These are phyloP conservation scores for Lontra canadensis DNA, from an alignment of 2,113 vertebrate genomes.

Conservation along the genomic window DNA sequence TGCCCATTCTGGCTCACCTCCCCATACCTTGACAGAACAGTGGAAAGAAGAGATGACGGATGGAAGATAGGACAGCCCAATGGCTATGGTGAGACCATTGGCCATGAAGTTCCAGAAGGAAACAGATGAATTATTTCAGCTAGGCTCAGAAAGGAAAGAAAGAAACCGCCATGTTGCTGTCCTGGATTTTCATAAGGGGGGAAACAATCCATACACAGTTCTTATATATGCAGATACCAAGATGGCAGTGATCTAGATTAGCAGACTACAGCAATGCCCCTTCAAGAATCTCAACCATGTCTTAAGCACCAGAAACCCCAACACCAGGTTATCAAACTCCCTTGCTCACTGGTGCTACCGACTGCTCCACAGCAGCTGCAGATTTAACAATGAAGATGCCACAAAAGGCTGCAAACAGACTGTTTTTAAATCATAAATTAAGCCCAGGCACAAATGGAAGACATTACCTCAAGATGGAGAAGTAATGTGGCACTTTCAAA, in stretches of 20 bases:
- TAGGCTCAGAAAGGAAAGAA: not conserved
- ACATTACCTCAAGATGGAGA: not conserved
- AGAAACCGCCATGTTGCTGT: not conserved
- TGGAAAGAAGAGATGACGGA: not conserved
- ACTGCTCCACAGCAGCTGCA: not conserved
- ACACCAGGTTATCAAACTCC: not conserved
- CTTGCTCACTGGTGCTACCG: not conserved
- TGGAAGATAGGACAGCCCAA: not conserved
- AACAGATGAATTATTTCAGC: not conserved
- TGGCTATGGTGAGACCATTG: not conserved
- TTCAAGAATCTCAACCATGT: constrained; percentile 15
- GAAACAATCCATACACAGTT: not conserved
- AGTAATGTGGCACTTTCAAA: not conserved
- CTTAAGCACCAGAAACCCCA: not conserved
- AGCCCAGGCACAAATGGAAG: not conserved
- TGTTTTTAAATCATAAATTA: constrained; percentile 25
- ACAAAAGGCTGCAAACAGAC: not conserved
- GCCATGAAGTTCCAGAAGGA: not conserved
- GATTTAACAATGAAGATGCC: not conserved
- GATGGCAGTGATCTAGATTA: not conserved
- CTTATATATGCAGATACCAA: not conserved
- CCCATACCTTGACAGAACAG: not conserved
- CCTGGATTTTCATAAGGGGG: not conserved
- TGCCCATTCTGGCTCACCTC: not conserved
- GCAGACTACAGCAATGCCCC: not conserved